These are phyloP conservation scores for Raja brachyura DNA, from an alignment of 2,113 vertebrate species.

Conservation along the genomic window DNA sequence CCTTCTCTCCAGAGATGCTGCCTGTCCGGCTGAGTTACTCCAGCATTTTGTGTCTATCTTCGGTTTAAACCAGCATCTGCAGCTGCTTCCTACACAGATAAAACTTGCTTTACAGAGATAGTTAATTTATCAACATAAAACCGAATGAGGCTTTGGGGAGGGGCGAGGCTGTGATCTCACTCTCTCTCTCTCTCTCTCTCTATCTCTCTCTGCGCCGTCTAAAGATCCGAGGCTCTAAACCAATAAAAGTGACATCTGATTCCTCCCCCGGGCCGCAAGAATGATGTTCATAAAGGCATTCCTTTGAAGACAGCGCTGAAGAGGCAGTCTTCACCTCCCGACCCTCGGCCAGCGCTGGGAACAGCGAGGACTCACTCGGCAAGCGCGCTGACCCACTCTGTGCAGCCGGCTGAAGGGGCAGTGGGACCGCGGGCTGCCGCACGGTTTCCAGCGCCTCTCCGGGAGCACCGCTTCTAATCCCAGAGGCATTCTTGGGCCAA, in stretches of 20 bases:
- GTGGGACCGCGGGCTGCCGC: background rate
- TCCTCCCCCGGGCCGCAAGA: background rate
- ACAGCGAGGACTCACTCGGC: background rate
- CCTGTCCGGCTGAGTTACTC: too few species aligned
- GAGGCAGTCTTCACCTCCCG: conserved; percentile 30
- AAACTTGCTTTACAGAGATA: background rate
- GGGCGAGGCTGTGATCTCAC: background rate
- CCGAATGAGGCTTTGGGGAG: background rate
- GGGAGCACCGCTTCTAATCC: background rate
- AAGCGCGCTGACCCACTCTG: background rate
- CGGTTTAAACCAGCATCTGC: too few species aligned
- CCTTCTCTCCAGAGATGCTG: too few species aligned
- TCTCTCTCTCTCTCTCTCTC: too few species aligned
- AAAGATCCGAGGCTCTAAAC: too few species aligned
- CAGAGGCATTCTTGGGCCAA: background rate
- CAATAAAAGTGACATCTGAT: background rate
- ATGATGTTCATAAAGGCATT: background rate
- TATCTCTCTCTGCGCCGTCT: background rate
- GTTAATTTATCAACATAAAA: background rate
- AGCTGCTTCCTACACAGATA: too few species aligned
- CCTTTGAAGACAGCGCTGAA: conserved; percentile 11
- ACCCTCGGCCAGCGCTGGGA: conserved; percentile 20
- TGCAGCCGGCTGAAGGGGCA: background rate
- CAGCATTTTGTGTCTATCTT: too few species aligned
- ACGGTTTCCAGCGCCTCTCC: background rate